Conservation (phyloP, 2,797 vertebrate genomes). For the Chloroceryle amazona region DNA sequence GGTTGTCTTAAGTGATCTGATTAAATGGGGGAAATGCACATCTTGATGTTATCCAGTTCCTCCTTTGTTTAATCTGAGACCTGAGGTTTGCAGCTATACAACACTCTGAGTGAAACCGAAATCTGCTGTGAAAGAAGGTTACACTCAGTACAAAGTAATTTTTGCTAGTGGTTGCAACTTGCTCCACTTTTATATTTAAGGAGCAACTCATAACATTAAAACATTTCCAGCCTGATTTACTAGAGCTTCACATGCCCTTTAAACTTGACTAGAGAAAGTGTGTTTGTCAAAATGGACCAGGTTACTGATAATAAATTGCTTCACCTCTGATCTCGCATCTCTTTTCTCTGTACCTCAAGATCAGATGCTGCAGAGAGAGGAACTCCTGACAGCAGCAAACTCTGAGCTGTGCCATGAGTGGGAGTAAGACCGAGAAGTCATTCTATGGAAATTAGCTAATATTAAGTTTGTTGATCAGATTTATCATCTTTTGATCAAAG, state of each 20-base stretch:
- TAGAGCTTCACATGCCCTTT: slow-evolving; percentile 33
- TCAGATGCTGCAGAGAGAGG: background rate
- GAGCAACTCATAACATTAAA: slow-evolving; percentile 55
- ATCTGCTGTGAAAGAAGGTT: slow-evolving; percentile 22
- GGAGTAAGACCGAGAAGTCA: background rate
- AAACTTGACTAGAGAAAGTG: slow-evolving; percentile 8
- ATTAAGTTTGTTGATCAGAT: slow-evolving; percentile 27
- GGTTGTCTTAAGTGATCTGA: slow-evolving; percentile 25
- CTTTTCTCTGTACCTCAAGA: background rate
- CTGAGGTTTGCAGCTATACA: slow-evolving; percentile 49
- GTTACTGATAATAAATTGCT: background rate
- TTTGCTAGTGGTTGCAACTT: slow-evolving; percentile 50
- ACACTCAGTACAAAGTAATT: background rate
- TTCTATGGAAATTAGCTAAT: slow-evolving; percentile 25
- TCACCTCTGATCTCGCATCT: slow-evolving; percentile 20
- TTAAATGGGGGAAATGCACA: background rate
- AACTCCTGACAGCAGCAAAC: background rate
- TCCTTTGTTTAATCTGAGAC: slow-evolving; percentile 50
- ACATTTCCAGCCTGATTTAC: slow-evolving; percentile 23
- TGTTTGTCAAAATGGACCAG: background rate
- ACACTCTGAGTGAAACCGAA: slow-evolving; percentile 13
- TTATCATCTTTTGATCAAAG: slow-evolving; percentile 34
- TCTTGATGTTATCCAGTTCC: slow-evolving; percentile 26
- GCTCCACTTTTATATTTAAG: slow-evolving; percentile 13
- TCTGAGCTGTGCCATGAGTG: background rate